Evolutionary conservation across 2,113 vertebrate genomes (phyloP).

Genomic region (Spea bombifrons): DNA sequence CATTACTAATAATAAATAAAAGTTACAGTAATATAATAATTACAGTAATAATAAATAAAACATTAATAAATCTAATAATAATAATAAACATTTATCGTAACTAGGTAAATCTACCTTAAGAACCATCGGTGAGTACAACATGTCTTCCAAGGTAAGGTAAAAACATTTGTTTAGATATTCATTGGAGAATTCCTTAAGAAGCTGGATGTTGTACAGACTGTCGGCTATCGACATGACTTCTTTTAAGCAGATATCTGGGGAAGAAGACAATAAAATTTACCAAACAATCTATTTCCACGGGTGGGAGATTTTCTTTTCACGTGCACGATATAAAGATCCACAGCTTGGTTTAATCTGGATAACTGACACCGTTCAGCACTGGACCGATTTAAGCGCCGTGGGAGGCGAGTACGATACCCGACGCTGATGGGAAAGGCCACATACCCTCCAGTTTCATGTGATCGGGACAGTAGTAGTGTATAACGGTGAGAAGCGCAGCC

Average conservation of each 20-base stretch:
- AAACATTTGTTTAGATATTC: conserved; percentile 87
- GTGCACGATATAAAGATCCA: no score
- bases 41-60: no score
- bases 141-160: conserved; percentile 85
- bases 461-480: conserved; percentile 95
- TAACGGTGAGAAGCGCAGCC: conserved; percentile 79
- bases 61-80: no score
- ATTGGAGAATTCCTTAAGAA: conserved; percentile 82
- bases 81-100: no score
- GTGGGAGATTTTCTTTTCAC: no score
- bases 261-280: not conserved
- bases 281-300: not conserved
- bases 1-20: no score
- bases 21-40: no score
- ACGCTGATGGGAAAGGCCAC: conserved; percentile 5
- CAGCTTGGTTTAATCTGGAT: no score
- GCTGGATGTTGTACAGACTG: conserved; percentile 88
- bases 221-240: conserved; percentile 86
- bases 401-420: no score
- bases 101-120: conserved; percentile 76
- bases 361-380: no score
- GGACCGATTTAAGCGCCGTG: no score
- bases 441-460: conserved; percentile 88
- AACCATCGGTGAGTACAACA: conserved; percentile 85
- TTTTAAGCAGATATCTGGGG: conserved; percentile 89